phyloP scores from a whole-genome alignment of 2,113 vertebrate genomes.

The Ochotona princeps region DNA sequence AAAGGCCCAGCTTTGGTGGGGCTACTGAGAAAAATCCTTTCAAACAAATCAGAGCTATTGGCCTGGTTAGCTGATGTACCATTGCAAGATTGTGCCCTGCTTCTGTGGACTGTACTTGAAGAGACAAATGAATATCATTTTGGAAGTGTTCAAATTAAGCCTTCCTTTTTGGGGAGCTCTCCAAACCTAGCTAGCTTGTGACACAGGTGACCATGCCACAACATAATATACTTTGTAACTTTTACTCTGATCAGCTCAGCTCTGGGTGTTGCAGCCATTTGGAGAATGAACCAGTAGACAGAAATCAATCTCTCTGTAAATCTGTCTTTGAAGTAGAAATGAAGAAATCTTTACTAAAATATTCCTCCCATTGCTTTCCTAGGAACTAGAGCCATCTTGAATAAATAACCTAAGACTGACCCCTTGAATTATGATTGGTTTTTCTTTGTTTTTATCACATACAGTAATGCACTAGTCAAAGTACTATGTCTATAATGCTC shows the following conservation, averaged over 20 bases:
- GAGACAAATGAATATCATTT: slow-evolving; percentile 75
- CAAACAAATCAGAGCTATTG: slow-evolving; percentile 84
- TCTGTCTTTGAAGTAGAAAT: too few species aligned
- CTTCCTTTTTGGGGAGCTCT: slow-evolving; percentile 74
- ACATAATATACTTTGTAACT: slow-evolving; percentile 93
- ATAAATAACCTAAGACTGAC: not conserved
- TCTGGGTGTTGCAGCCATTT: too few species aligned
- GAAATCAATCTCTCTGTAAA: too few species aligned
- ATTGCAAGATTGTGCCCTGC: slow-evolving; percentile 88
- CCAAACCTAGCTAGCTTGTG: slow-evolving; percentile 88
- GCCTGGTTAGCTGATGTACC: slow-evolving; percentile 84
- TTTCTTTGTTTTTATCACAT: not conserved
- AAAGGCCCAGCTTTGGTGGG: slow-evolving; percentile 82
- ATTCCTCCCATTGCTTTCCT: not conserved
- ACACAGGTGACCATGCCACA: slow-evolving; percentile 87
- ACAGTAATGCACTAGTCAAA: not conserved
- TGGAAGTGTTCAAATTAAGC: slow-evolving; percentile 37
- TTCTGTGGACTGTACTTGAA: slow-evolving; percentile 84
- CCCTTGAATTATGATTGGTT: not conserved
- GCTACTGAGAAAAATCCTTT: slow-evolving; percentile 85
- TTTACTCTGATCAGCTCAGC: too few species aligned
- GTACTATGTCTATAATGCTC: too few species aligned
- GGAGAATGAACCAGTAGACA: too few species aligned
- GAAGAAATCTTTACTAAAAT: too few species aligned
- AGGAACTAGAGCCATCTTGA: not conserved